Conservation (phyloP, 1,140 invertebrate species). For the Drosophila aff. region DNA sequence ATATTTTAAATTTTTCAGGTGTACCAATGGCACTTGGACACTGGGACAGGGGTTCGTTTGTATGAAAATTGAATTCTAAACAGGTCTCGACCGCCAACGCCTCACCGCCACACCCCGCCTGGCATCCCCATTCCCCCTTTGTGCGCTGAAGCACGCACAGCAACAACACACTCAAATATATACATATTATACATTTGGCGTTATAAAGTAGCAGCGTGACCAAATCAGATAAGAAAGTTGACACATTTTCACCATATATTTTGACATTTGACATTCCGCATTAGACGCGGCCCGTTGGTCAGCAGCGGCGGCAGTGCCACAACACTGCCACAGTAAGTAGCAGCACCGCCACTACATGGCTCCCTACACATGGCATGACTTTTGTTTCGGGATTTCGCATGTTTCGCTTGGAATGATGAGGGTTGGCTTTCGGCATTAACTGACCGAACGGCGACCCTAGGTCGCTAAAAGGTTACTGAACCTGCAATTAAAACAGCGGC, state of each 20-base stretch:
- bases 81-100: conserved; percentile 72
- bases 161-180: conserved; percentile 22
- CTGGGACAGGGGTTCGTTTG: conserved; percentile 62
- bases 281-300: conserved; percentile 83
- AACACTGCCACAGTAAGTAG: conserved; percentile 9
- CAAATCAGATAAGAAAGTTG: conserved; percentile 85
- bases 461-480: conserved; percentile 77
- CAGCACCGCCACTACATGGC: conserved; percentile 1
- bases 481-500: conserved; percentile 73
- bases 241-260: conserved; percentile 85
- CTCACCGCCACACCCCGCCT: conserved; percentile 32
- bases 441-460: conserved; percentile 49
- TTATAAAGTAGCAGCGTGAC: conserved; percentile 85
- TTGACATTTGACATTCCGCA: conserved; percentile 85
- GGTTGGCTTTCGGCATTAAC: conserved; percentile 60
- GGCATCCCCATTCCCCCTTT: conserved; percentile 33
- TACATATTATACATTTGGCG: conserved; percentile 71
- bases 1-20: not conserved
- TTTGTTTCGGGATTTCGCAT: conserved; percentile 79
- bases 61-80: conserved; percentile 84
- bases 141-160: conserved; percentile 82
- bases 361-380: conserved; percentile 54
- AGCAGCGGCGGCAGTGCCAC: conserved; percentile 28
- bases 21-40: conserved; percentile 21
- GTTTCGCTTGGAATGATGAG: conserved; percentile 65